Conservation (phyloP, 2,888 invertebrate species). For the Drosophila subsilvestris region DNA sequence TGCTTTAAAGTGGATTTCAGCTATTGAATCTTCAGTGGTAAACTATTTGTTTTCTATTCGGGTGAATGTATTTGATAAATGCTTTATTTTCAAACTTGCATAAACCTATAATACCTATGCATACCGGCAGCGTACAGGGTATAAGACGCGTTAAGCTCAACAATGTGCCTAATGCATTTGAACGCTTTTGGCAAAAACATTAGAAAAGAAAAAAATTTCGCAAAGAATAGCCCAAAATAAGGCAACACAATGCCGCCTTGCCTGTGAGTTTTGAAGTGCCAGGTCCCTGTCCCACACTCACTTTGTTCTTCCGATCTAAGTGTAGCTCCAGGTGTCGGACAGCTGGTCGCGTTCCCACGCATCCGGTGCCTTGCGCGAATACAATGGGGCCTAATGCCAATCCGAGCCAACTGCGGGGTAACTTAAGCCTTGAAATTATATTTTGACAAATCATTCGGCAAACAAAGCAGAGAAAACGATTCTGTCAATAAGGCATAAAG, state of each 20-base stretch:
- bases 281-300: conserved; percentile 7
- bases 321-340: conserved; percentile 69
- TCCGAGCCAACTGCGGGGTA: conserved; percentile 31
- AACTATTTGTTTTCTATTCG: no score
- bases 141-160: conserved; percentile 24
- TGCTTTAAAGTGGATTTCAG: no score
- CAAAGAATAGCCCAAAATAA: conserved; percentile 5
- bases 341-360: conserved; percentile 62
- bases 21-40: no score
- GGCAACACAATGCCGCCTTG: conserved; percentile 11
- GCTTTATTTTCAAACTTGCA: background rate
- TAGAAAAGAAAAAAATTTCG: conserved; percentile 9
- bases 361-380: background rate
- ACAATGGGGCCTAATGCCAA: background rate
- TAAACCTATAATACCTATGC: background rate
- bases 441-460: conserved; percentile 69
- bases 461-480: conserved; percentile 47
- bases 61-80: no score
- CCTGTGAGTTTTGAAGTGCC: conserved; percentile 25
- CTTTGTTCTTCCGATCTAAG: conserved; percentile 39
- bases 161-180: conserved; percentile 72
- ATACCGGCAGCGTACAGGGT: background rate
- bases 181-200: conserved; percentile 61
- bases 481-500: conserved; percentile 60
- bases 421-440: conserved; percentile 59